A percentile compares a stretch with the other conserved stretches of the same genome.
Evolutionary conservation across 2,888 invertebrate species (phyloP).

Genomic region (Globia sparganii): DNA sequence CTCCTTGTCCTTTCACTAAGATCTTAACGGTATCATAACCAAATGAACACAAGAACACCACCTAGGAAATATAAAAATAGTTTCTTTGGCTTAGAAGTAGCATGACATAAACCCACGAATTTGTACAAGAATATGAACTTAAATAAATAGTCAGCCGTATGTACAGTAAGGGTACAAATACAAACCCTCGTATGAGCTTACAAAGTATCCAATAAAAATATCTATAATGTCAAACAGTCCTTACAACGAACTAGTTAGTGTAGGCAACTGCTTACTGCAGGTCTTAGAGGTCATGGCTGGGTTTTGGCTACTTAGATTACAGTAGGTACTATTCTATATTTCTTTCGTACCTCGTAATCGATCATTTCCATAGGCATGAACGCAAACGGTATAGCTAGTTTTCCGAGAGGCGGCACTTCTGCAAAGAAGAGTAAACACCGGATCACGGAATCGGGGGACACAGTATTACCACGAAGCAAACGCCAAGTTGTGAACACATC

Average conservation of each 20-base stretch:
- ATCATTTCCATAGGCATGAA: conserved; percentile 88
- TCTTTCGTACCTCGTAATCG: conserved; percentile 81
- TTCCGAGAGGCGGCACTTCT: conserved; percentile 85
- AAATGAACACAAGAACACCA: conserved; percentile 82
- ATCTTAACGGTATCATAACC: conserved; percentile 85
- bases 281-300: not conserved
- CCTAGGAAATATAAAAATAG: conserved; percentile 68
- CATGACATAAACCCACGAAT: not conserved
- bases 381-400: conserved; percentile 85
- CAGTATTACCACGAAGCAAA: conserved; percentile 80
- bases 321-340: not conserved
- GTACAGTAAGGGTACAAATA: not conserved
- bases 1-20: conserved; percentile 84
- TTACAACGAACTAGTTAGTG: no score
- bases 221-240: not conserved
- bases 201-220: not conserved
- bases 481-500: conserved; percentile 87
- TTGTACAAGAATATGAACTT: not conserved
- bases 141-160: not conserved
- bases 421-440: conserved; percentile 86
- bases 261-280: not conserved
- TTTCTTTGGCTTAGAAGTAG: not conserved
- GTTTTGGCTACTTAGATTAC: not conserved
- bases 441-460: conserved; percentile 75
- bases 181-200: not conserved